Conservation (phyloP, 2,888 invertebrate genomes). For the Aquatica leii region DNA sequence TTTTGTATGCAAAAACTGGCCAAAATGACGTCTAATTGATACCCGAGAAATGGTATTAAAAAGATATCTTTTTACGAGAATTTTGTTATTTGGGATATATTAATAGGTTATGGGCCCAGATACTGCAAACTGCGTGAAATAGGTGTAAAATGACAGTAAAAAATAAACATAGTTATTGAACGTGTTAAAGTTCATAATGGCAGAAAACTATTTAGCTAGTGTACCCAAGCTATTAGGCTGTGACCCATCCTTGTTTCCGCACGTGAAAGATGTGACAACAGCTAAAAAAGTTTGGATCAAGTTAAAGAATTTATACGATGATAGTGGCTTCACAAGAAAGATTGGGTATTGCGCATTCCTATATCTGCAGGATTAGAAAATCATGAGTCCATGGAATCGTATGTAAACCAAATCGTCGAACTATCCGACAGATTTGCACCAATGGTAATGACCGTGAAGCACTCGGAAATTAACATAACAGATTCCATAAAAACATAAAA, state of each 20-base stretch:
- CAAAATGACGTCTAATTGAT: too few species aligned
- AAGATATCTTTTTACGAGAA: too few species aligned
- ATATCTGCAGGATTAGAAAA: background rate
- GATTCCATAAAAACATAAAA: conserved; percentile 3
- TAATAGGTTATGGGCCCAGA: too few species aligned
- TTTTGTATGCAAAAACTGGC: too few species aligned
- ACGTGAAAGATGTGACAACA: background rate
- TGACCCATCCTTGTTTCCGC: background rate
- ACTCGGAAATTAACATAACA: background rate
- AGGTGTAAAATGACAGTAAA: too few species aligned
- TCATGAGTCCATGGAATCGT: conserved; percentile 2
- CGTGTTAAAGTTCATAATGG: too few species aligned
- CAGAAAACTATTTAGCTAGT: too few species aligned
- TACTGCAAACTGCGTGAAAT: too few species aligned
- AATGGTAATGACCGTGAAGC: background rate
- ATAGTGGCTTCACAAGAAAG: background rate
- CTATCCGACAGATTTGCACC: background rate
- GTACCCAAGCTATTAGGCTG: too few species aligned
- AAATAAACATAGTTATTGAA: too few species aligned
- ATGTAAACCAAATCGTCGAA: background rate
- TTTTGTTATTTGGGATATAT: too few species aligned
- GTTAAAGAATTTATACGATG: conserved; percentile 6
- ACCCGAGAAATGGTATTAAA: too few species aligned
- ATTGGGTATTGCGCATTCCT: background rate
- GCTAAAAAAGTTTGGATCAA: background rate